These are phyloP conservation scores for Cuculus canorus DNA, from an alignment of 2,797 vertebrate genomes.

Conservation along the genomic window DNA sequence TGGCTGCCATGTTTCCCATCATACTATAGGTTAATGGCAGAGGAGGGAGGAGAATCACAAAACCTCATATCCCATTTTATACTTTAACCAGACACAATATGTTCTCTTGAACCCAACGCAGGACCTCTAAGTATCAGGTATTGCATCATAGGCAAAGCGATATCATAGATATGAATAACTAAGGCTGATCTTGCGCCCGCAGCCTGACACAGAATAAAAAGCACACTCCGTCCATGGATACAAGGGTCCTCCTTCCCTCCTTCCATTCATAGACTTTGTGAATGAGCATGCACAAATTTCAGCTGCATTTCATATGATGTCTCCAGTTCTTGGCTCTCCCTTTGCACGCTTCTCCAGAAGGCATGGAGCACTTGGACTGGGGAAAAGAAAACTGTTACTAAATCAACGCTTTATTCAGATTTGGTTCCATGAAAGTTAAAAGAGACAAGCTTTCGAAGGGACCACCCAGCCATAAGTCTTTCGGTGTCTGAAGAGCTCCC, in stretches of 20 bases:
- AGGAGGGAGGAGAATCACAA: background rate
- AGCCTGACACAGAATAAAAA: background rate
- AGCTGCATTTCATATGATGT: background rate
- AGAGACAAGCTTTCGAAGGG: background rate
- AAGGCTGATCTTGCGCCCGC: background rate
- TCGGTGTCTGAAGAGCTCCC: background rate
- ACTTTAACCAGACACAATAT: background rate
- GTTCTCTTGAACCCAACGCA: background rate
- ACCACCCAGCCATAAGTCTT: background rate
- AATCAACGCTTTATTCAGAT: background rate
- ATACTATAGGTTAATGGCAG: background rate
- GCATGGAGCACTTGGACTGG: background rate
- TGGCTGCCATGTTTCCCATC: background rate
- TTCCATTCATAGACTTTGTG: background rate
- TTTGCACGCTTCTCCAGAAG: background rate
- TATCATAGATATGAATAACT: background rate
- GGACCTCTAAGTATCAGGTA: background rate
- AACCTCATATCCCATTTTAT: background rate
- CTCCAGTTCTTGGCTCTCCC: background rate
- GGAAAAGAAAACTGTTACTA: background rate
- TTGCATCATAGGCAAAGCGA: background rate
- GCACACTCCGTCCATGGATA: background rate
- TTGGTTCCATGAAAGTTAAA: background rate
- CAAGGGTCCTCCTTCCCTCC: background rate
- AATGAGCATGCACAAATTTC: background rate